Percentiles rank a stretch among this genome's conserved stretches.
Conservation (phyloP, 2,888 invertebrate species). For the Lymantria dispar region DNA sequence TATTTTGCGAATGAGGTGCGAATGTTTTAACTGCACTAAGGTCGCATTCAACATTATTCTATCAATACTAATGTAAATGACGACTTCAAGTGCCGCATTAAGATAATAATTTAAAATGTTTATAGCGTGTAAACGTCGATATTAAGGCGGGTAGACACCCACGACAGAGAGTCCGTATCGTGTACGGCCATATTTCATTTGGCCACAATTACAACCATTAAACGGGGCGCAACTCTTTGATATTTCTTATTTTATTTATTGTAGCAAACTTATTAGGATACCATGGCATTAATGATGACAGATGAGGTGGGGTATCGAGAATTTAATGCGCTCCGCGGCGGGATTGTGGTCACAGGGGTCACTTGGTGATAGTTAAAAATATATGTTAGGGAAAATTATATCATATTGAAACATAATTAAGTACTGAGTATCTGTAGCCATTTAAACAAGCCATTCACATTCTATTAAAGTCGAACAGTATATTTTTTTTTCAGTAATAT, state of each 20-base stretch:
- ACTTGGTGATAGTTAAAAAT: constrained; percentile 44
- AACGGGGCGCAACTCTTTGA: constrained; percentile 77
- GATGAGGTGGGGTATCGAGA: constrained; percentile 67
- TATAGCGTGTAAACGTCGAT: constrained; percentile 76
- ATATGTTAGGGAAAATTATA: constrained; percentile 52
- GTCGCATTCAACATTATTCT: constrained; percentile 36
- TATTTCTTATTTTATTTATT: constrained; percentile 74
- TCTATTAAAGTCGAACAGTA: too few species aligned
- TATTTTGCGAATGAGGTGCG: constrained; percentile 51
- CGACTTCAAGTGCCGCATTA: constrained; percentile 58
- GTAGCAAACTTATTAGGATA: constrained; percentile 78
- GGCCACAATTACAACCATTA: constrained; percentile 79
- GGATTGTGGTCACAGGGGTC: constrained; percentile 48
- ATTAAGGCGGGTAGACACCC: constrained; percentile 71
- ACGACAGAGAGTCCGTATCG: constrained; percentile 56
- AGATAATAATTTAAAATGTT: constrained; percentile 73
- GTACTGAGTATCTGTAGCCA: constrained; percentile 6
- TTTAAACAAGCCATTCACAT: constrained; percentile 1
- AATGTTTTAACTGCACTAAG: constrained; percentile 48
- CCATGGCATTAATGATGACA: constrained; percentile 81
- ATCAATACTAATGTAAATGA: constrained; percentile 54
- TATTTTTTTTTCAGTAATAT: too few species aligned
- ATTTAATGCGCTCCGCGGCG: constrained; percentile 65
- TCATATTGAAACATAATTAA: constrained; percentile 41
- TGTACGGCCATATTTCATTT: constrained; percentile 73